phyloP scores from a whole-genome alignment of 2,797 vertebrate genomes.

The Centropyge bicolor region DNA sequence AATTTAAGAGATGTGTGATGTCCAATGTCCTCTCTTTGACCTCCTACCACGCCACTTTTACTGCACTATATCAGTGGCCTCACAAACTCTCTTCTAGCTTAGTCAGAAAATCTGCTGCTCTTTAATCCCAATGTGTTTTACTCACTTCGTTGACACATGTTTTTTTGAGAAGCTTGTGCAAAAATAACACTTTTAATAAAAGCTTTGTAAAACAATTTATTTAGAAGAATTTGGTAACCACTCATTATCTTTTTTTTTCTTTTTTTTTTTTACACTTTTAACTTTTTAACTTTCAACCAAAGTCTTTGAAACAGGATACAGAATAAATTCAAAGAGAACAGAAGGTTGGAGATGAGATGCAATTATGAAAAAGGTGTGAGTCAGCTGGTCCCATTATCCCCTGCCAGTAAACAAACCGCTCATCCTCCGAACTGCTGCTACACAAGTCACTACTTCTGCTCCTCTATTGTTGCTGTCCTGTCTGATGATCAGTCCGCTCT shows the following conservation, averaged over 20 bases:
- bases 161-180: conserved; percentile 8
- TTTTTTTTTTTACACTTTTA: conserved; percentile 32
- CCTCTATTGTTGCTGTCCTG: conserved; percentile 37
- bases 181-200: conserved; percentile 48
- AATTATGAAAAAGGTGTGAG: conserved; percentile 46
- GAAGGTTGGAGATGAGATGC: conserved; percentile 47
- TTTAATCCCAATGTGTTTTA: conserved; percentile 38
- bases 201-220: conserved; percentile 53
- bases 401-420: conserved; percentile 46
- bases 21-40: conserved; percentile 66
- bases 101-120: conserved; percentile 7
- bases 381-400: conserved; percentile 37
- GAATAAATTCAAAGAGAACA: conserved; percentile 39
- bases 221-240: conserved; percentile 33
- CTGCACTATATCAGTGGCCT: conserved; percentile 40
- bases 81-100: conserved; percentile 28
- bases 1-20: conserved; percentile 63
- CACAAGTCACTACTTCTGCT: conserved; percentile 25
- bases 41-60: conserved; percentile 32
- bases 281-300: conserved; percentile 32
- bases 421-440: conserved; percentile 22
- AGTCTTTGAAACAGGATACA: conserved; percentile 49
- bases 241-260: conserved; percentile 13
- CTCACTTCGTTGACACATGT: conserved; percentile 16
- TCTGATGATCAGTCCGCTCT: conserved; percentile 50